Base-by-base conservation (phyloP, 2,888 invertebrate species). In the Dasypolia templi region DNA sequence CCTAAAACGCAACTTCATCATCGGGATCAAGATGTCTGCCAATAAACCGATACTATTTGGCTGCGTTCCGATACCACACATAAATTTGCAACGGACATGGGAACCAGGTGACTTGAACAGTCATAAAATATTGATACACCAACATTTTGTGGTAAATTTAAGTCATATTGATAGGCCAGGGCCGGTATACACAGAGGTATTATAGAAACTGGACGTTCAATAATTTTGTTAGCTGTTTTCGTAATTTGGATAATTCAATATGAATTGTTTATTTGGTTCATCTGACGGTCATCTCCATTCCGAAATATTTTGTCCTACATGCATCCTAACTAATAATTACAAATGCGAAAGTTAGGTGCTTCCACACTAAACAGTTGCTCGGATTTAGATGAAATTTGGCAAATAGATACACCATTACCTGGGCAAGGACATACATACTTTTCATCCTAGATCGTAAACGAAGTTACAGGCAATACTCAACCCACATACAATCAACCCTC, bases 31-130 rank as follows among this genome's bases (percentile, higher is more conserved):
- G 90, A 90, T 89, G 90, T 87, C 87, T 80, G 82, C 75, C 88
- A 89, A 90, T 90, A 91, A 90, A 89, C 88, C 82, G 78, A 88
- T 84, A 88, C 87, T 86, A 90, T 91, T 93, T 93, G 93, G 93
- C 94, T 90, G 76, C 86, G 87, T 87, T 91, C 88, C 92, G 89
- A 90, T 86, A 91, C 89, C 84, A 85, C 83, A 85, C 90, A 91
- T 92, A 92, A 92, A 93, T 93, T 92, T 81, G 83, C 76, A 81
- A 77, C 83, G 88, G 87, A 90, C 89, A 88, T 88, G 84, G 86
- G 86, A 87, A 85, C 87, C 92, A 93, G 92, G 91, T 92, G 90
- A 91, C 89, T 89, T 84, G 88, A 83, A 88, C 84, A 79, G 84
- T 85, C 81, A 83, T 88, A 87, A 91, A 89, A 89, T 87, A 89